Conservation (phyloP, 2,113 vertebrate genomes). For the Syngnathus scovelli region DNA sequence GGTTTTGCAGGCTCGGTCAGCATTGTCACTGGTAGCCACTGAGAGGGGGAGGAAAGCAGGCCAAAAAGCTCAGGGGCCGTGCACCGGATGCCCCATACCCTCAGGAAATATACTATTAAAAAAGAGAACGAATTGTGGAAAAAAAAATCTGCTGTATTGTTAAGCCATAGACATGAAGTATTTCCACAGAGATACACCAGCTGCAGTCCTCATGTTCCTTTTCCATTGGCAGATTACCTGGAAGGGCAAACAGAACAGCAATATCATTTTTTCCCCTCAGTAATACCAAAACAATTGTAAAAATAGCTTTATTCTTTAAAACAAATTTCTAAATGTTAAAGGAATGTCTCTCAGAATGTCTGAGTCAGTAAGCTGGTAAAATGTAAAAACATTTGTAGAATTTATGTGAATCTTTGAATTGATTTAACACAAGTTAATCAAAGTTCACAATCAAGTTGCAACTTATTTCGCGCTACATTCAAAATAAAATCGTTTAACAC, state of each 20-base stretch:
- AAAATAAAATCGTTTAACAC: background rate
- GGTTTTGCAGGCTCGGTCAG: slow-evolving; percentile 72
- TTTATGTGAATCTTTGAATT: too few relatives aligned
- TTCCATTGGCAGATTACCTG: slow-evolving; percentile 22
- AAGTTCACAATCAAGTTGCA: background rate
- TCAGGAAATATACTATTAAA: background rate
- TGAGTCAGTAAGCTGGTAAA: background rate
- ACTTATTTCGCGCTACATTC: background rate
- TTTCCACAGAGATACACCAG: slow-evolving; percentile 28
- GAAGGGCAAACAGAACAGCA: slow-evolving; percentile 17
- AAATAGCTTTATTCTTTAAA: background rate
- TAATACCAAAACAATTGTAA: background rate
- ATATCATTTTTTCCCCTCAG: background rate
- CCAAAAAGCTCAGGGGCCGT: slow-evolving; percentile 26
- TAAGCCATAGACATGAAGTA: slow-evolving; percentile 47
- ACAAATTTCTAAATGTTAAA: background rate
- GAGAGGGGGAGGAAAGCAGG: slow-evolving; percentile 27
- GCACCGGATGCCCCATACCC: slow-evolving; percentile 31
- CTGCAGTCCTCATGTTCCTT: slow-evolving; percentile 14
- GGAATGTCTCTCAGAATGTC: background rate
- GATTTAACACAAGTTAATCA: background rate
- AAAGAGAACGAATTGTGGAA: background rate
- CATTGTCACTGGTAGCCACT: slow-evolving; percentile 78
- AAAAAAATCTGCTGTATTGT: slow-evolving; percentile 18
- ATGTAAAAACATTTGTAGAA: too few relatives aligned